A percentile compares a stretch with the other conserved stretches of the same genome.
Conservation (phyloP, 2,888 invertebrate species). For the Cyclophora punctaria region DNA sequence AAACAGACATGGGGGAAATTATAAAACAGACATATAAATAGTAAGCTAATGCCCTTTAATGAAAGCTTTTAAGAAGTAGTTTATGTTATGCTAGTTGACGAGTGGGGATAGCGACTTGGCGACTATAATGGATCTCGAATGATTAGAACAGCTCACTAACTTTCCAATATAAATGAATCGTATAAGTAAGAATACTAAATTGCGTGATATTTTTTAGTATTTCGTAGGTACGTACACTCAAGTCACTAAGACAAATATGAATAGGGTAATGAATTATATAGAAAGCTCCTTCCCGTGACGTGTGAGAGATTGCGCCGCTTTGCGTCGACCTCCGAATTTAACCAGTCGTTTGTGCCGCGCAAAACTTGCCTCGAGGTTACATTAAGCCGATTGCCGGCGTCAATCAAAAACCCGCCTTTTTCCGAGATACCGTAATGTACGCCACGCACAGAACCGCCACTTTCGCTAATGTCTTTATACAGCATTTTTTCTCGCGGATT, state of each 20-base stretch:
- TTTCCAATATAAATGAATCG: no score
- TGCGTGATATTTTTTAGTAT: constrained; percentile 17
- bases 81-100: no score
- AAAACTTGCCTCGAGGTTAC: constrained; percentile 72
- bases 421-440: constrained; percentile 49
- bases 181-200: no score
- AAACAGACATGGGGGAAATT: no score
- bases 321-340: constrained; percentile 72
- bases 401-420: constrained; percentile 70
- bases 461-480: constrained; percentile 40
- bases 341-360: constrained; percentile 66
- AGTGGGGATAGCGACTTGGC: no score
- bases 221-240: constrained; percentile 30
- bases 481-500: constrained; percentile 23
- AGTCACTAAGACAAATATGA: constrained; percentile 72
- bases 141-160: no score
- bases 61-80: no score
- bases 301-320: constrained; percentile 71
- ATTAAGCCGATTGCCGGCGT: constrained; percentile 73
- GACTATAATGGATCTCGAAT: no score
- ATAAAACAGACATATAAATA: no score
- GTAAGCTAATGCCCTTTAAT: no score
- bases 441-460: constrained; percentile 34
- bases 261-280: constrained; percentile 72
- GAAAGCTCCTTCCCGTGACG: constrained; percentile 68